Base-by-base conservation (phyloP, 2,888 invertebrate genomes). In the Plebejus argus region DNA sequence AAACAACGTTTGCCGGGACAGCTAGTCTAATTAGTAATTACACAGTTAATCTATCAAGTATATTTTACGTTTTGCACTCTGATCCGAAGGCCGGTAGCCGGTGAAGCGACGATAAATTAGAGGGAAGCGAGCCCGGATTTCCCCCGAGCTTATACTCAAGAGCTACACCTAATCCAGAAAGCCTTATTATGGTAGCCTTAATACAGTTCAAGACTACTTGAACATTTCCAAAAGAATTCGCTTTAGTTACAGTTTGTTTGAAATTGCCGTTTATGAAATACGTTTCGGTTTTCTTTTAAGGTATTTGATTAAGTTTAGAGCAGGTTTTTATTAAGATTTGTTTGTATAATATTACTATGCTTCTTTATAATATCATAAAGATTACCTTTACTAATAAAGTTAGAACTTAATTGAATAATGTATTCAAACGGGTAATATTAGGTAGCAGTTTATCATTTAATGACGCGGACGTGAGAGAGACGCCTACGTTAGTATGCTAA, bases 141-240 rank as follows among this genome's bases (percentile, higher is more conserved):
- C 93, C 94, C 94, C 85, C 88, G 94, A 91, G 94, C 89, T 94
- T 93, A 94, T 93, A 93, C 94, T 88, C 93, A 93, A 91, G 91
- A 91, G 91, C 89, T 89, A 87, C 91, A 90, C 90, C 92, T 94
- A 94, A 94, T 94, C 94, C 94, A 90, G 90, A 92, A 93, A 93
- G 93, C 92, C 94, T 93, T 94, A 93, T 94, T 94, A 94, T 92
- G 88, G 93, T 90, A 89, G 92, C 93, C 93, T 92, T 93, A 93
- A 93, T 92, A 92, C 93, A 88, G 88, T 87, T 93, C 92, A 90
- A 91, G 92, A 92, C 90, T 92, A 92, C 93, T 93, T 93, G 93
- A 93, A 92, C 93, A 91, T 93, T 92, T 93, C 87, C 90, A 90
- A 86, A 88, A 90, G 89, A 89, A 90, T 89, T 89, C 88, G 89